A percentile compares a stretch with the other conserved stretches of the same genome.
Evolutionary conservation across 1,140 invertebrate species (phyloP).

Genomic region (Antheraea mylitta): DNA sequence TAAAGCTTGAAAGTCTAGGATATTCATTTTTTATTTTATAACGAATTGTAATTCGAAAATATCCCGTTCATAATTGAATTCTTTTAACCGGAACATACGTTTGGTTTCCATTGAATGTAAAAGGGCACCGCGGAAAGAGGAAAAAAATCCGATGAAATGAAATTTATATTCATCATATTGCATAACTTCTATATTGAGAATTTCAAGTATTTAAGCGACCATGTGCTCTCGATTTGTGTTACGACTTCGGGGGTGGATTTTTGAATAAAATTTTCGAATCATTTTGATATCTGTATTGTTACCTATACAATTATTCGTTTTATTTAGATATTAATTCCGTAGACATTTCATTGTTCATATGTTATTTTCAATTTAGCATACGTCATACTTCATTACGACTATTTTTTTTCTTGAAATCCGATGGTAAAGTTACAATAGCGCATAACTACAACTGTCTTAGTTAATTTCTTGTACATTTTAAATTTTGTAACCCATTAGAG

Average conservation of each 20-base stretch:
- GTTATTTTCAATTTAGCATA: too few relatives aligned
- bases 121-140: slow-evolving; percentile 36
- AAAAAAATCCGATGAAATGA: slow-evolving; percentile 49
- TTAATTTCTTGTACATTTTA: too few relatives aligned
- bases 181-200: slow-evolving; percentile 58
- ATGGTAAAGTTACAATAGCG: too few relatives aligned
- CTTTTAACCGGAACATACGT: slow-evolving; percentile 22
- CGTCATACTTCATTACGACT: too few relatives aligned
- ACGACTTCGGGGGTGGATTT: not conserved
- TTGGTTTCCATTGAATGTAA: slow-evolving; percentile 22
- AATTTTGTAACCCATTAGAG: too few relatives aligned
- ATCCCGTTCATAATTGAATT: slow-evolving; percentile 26
- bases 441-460: too few relatives aligned
- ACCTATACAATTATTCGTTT: not conserved
- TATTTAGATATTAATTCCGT: not conserved
- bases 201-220: slow-evolving; percentile 36
- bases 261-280: not conserved
- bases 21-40: not conserved
- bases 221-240: not conserved
- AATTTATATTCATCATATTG: slow-evolving; percentile 62
- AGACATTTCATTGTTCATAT: not conserved
- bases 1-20: not conserved
- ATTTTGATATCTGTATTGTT: not conserved
- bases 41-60: not conserved
- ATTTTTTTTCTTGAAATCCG: too few relatives aligned